phyloP scores from a whole-genome alignment of 2,888 invertebrate species.

The Eurois occulta region DNA sequence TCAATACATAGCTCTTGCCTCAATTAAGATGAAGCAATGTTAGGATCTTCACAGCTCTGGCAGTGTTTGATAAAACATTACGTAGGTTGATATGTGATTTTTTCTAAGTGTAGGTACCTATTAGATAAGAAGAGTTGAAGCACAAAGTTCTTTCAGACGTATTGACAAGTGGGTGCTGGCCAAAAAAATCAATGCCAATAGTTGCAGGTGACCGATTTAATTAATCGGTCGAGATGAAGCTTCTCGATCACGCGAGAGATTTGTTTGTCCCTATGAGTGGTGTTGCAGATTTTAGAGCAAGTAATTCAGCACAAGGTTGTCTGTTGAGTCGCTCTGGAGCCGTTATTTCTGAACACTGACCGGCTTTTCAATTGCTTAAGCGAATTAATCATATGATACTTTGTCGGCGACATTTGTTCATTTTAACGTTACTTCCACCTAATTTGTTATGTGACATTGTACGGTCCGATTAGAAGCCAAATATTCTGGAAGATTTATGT shows the following conservation, averaged over 20 bases:
- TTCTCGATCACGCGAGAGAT: slow-evolving; percentile 45
- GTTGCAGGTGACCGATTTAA: slow-evolving; percentile 55
- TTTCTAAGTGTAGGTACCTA: slow-evolving; percentile 7
- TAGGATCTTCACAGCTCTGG: slow-evolving; percentile 16
- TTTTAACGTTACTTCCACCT: slow-evolving; percentile 42
- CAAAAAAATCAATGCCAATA: slow-evolving; percentile 67
- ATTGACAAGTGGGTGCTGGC: slow-evolving; percentile 60
- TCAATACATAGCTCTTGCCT: slow-evolving; percentile 37
- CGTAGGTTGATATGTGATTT: slow-evolving; percentile 8
- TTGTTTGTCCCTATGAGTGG: slow-evolving; percentile 34
- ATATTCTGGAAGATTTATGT: slow-evolving; percentile 8
- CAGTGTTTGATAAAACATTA: slow-evolving; percentile 16
- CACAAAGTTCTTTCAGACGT: slow-evolving; percentile 37
- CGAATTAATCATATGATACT: slow-evolving; percentile 72
- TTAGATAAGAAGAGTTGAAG: slow-evolving; percentile 43
- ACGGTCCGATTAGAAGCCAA: slow-evolving; percentile 23
- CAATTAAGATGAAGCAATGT: slow-evolving; percentile 40
- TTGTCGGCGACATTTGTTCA: slow-evolving; percentile 62
- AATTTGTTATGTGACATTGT: slow-evolving; percentile 56
- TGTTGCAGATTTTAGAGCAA: slow-evolving; percentile 69
- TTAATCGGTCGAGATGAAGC: slow-evolving; percentile 43
- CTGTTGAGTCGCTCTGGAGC: slow-evolving; percentile 72
- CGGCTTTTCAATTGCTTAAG: slow-evolving; percentile 68
- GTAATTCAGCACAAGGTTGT: slow-evolving; percentile 79
- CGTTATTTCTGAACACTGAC: slow-evolving; percentile 72